Evolutionary conservation across 1,140 invertebrate species (phyloP).

Genomic region (Pseudomyrmex pallidus): DNA sequence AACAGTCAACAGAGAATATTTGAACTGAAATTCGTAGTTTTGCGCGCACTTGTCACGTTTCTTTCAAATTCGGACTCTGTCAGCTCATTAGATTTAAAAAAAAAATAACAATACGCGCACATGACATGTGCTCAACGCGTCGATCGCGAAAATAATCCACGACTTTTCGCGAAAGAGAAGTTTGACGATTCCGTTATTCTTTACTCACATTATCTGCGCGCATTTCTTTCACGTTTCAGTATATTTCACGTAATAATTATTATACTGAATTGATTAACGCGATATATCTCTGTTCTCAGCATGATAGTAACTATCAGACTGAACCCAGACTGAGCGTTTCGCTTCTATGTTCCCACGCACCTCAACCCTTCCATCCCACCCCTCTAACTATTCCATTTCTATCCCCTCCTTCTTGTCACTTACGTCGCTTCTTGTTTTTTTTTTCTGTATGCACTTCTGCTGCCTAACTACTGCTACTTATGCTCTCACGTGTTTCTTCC

Average conservation of each 20-base stretch:
- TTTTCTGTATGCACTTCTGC: constrained; percentile 2
- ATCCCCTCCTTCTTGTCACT: constrained; percentile 2
- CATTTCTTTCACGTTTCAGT: no score
- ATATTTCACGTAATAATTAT: no score
- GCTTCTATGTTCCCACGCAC: constrained; percentile 24
- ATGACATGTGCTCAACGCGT: constrained; percentile 27
- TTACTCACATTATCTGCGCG: neutral
- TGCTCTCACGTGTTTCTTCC: neutral
- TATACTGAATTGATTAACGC: neutral
- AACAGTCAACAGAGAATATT: neutral
- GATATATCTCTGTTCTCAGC: constrained; percentile 61
- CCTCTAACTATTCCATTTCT: constrained; percentile 38
- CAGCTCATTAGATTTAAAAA: neutral
- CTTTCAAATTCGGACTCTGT: constrained; percentile 6
- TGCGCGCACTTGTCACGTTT: constrained; percentile 1
- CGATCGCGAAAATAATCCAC: constrained; percentile 8
- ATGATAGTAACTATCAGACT: constrained; percentile 75
- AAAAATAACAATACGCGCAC: constrained; percentile 10
- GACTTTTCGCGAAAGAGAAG: neutral
- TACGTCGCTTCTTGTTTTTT: constrained; percentile 17
- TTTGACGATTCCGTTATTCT: neutral
- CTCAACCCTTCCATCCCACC: constrained; percentile 23
- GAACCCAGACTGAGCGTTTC: constrained; percentile 63
- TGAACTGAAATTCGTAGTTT: constrained; percentile 1
- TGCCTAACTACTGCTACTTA: neutral